Evolutionary conservation across 2,888 invertebrate species (phyloP).

Genomic region (Argyra leucocephala): DNA sequence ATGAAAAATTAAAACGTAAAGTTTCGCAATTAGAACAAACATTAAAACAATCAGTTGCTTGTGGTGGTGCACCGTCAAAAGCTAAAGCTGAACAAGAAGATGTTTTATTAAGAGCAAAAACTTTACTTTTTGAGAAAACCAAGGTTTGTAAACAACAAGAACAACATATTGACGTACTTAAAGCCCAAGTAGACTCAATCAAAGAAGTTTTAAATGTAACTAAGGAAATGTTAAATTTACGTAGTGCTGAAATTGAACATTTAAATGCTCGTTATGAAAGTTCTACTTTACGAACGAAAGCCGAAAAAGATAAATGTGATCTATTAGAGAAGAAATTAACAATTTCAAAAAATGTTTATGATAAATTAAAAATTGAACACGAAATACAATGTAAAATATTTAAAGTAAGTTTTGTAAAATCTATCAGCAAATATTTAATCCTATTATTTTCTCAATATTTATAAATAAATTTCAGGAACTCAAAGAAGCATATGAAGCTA

Average conservation of each 20-base stretch:
- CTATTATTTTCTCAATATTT: no score
- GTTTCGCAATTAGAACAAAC: constrained; percentile 38
- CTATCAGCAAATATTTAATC: no score
- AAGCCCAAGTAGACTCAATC: constrained; percentile 61
- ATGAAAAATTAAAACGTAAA: constrained; percentile 37
- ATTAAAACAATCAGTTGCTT: constrained; percentile 38
- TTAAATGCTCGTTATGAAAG: constrained; percentile 60
- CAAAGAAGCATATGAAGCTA: constrained; percentile 57
- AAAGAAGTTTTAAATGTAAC: constrained; percentile 75
- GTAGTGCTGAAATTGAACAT: constrained; percentile 69
- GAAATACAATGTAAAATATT: constrained; percentile 66
- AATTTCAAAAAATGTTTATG: constrained; percentile 62
- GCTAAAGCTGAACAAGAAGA: constrained; percentile 41
- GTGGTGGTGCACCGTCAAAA: constrained; percentile 37
- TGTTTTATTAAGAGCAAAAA: constrained; percentile 55
- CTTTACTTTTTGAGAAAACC: constrained; percentile 64
- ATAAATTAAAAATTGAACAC: constrained; percentile 66
- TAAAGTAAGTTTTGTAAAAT: constrained; percentile 41
- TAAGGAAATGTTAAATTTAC: constrained; percentile 67
- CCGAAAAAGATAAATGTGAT: constrained; percentile 61
- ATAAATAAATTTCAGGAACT: constrained; percentile 49
- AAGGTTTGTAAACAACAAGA: constrained; percentile 70
- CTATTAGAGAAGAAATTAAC: constrained; percentile 61
- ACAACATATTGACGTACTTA: constrained; percentile 63
- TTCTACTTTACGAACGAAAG: constrained; percentile 59